Evolutionary conservation across 2,113 vertebrate genomes (phyloP).

Genomic region (Clarias magur): DNA sequence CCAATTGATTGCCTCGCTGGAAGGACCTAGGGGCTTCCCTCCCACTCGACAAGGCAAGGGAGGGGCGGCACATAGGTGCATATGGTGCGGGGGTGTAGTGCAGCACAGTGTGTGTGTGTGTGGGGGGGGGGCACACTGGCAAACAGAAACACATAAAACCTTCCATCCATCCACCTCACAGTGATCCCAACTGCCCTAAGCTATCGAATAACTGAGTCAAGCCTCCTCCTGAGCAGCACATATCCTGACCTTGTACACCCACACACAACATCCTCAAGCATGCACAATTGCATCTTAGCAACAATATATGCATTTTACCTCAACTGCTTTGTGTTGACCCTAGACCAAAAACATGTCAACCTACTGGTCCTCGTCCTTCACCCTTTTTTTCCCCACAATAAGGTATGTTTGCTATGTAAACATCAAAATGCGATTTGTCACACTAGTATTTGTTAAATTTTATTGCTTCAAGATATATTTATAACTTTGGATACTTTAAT

Average conservation of each 20-base stretch:
- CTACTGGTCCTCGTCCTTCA: background rate
- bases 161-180: slow-evolving; percentile 54
- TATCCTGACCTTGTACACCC: slow-evolving; percentile 31
- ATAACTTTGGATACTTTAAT: background rate
- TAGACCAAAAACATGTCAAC: background rate
- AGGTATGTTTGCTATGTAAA: background rate
- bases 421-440: background rate
- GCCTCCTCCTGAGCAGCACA: slow-evolving; percentile 41
- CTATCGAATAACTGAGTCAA: slow-evolving; percentile 53
- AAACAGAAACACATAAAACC: slow-evolving; percentile 49
- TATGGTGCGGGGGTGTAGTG: slow-evolving; percentile 50
- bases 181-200: slow-evolving; percentile 45
- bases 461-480: background rate
- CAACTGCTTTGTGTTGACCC: background rate
- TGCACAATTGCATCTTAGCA: slow-evolving; percentile 13
- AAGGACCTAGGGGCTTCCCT: slow-evolving; percentile 57
- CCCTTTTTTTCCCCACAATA: background rate
- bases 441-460: background rate
- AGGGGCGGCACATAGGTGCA: slow-evolving; percentile 47
- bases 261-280: slow-evolving; percentile 37
- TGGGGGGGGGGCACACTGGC: slow-evolving; percentile 31
- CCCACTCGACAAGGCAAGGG: slow-evolving; percentile 51
- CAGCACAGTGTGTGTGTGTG: slow-evolving; percentile 29
- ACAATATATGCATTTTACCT: background rate
- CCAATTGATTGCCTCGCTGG: slow-evolving; percentile 54